Base-by-base conservation (phyloP, 30 jellyfish, hydroid and myxozoan species). In the Sanderia malayensis region DNA sequence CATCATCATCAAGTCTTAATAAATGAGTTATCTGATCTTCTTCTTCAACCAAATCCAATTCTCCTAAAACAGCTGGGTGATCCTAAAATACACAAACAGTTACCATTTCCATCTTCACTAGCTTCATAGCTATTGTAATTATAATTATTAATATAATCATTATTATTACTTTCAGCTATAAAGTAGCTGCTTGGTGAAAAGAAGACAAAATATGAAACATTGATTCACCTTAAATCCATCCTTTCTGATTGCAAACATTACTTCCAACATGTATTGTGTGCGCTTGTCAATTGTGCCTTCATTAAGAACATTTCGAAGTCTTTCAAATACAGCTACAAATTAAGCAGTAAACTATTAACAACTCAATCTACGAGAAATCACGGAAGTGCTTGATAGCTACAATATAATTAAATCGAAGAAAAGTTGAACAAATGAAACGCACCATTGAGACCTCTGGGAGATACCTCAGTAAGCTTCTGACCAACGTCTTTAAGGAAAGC, bases 391-490 rank as follows among this genome's bases (percentile, higher is more conserved):
- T n/a, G n/a, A n/a, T n/a, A n/a, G n/a, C n/a, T n/a, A n/a, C n/a
- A n/a, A n/a, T n/a, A n/a, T n/a, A n/a, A n/a, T n/a, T n/a, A n/a
- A n/a, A n/a, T n/a, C n/a, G n/a, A n/a, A n/a, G n/a, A n/a, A n/a
- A n/a, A n/a, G n/a, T n/a, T n/a, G n/a, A n/a, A n/a, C n/a, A n/a
- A n/a, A n/a, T n/a, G n/a, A n/a, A n/a, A 23, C 62, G 11, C 67
- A 94, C 99, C 99, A 75, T 87, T 83, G 19, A 80, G 76, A 29
- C 99, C 99, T 53, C 96, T 67, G 17, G 99, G 98, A 1, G 99
- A 94, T 1, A 94, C 88, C 60, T 86, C 97, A 11, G 89, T 73
- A 33, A 94, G 87, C 67, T 94, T 94, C 61, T 68, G 95, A 1
- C 99, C 99, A 66, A 88, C 96, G 27, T 94, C 99, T 73, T 94